These are phyloP conservation scores for Platygyra sinensis DNA, from an alignment of 64 coral and sea anemone genomes.

Conservation along the genomic window DNA sequence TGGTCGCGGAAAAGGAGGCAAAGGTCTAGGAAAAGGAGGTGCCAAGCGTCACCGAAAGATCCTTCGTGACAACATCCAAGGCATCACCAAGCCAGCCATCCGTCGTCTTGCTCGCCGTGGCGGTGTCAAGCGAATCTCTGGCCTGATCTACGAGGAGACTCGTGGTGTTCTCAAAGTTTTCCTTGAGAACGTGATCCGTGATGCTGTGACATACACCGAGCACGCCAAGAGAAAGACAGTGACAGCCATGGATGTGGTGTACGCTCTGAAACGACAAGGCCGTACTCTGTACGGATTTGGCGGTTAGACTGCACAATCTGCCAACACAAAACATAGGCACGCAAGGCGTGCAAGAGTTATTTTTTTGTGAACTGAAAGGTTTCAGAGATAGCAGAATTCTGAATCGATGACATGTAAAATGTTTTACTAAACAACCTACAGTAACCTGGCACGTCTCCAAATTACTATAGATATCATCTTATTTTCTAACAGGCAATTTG, in stretches of 20 bases:
- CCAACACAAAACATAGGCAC: too few relatives aligned
- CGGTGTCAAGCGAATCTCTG: constrained; percentile 86
- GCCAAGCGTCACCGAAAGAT: constrained; percentile 84
- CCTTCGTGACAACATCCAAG: constrained; percentile 82
- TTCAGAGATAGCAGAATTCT: too few relatives aligned
- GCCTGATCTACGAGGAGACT: constrained; percentile 82
- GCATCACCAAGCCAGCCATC: constrained; percentile 80
- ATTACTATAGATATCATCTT: too few relatives aligned
- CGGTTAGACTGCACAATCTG: background rate
- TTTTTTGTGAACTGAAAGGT: too few relatives aligned
- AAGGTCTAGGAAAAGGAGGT: background rate
- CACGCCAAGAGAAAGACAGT: constrained; percentile 65
- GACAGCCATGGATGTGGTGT: constrained; percentile 59
- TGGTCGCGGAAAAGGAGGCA: too few relatives aligned
- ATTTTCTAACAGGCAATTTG: too few relatives aligned
- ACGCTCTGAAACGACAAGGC: constrained; percentile 62
- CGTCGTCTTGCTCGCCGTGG: constrained; percentile 86
- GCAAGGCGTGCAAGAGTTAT: too few relatives aligned
- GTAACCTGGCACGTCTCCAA: too few relatives aligned
- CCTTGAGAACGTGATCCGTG: constrained; percentile 62
- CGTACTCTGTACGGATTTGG: constrained; percentile 55
- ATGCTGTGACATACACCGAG: constrained; percentile 66
- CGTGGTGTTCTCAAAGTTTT: constrained; percentile 55
- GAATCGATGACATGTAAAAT: too few relatives aligned
- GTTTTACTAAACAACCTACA: too few relatives aligned